Evolutionary conservation across 2,888 invertebrate genomes (phyloP), one percentile per base, ranked within the genome.

Genomic region (Merodon equestris): DNA sequence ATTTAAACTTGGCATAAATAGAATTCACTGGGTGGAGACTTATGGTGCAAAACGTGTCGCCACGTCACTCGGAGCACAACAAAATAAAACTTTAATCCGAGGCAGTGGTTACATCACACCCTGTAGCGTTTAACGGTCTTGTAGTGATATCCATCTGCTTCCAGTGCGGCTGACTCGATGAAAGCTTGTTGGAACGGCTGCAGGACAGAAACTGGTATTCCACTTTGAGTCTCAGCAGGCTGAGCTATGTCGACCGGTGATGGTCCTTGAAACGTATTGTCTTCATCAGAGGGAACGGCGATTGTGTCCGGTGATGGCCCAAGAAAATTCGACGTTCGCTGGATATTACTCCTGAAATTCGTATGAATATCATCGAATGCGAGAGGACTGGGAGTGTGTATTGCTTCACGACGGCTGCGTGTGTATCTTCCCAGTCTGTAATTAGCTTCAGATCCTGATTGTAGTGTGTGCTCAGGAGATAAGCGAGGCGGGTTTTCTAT

Each of bases 251-350:
- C 19, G 36, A 61, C 70, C 1, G 71, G 63, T 9, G 71, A 42
- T 4, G 64, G 57, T 51, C 72, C 72, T 34, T 57, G 27, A 17
- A 17, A 44, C 12, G 19, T 36, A 17, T 67, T 56, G 1, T 66
- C 40, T 3, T 12, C 14, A 10, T 15, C 42, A 10, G 38, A 14
- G 10, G 57, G 57, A n/a, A 58, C 44, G 4, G 67, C 48, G 18
- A 61, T 61, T 42, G 61, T 34, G n/a, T 70, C 70, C 0, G 71
- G 63, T 1, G 71, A 63, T 7, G 72, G 64, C 38, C 64, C 72
- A 1, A 72, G 9, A 12, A 50, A 57, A 38, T 72, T 50, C 9
- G 72, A 64, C 1, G 50, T 38, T 3, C 56, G 47, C 10, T 64
- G 42, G 34, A 47, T 40, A 2, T 40, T 54, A 4, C 2, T 15